A percentile compares a stretch with the other conserved stretches of the same genome.
phyloP scores from a whole-genome alignment of 2,888 invertebrate genomes.

The Chelonus formosanus region DNA sequence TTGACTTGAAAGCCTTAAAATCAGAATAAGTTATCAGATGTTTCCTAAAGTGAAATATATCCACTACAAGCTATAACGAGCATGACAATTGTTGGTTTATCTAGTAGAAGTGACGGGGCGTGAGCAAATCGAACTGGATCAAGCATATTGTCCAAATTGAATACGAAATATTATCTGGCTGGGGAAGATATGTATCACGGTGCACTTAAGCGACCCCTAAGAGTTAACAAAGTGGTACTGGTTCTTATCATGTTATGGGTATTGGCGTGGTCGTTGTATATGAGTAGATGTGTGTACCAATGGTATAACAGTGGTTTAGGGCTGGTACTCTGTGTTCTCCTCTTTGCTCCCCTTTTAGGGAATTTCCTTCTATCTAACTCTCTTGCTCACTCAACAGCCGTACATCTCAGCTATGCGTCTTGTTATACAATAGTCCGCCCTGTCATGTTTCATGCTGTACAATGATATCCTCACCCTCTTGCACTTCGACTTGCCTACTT shows the following conservation, averaged over 20 bases:
- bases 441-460: conserved; percentile 60
- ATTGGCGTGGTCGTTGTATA: conserved; percentile 23
- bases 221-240: conserved; percentile 61
- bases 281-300: conserved; percentile 13
- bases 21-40: no score
- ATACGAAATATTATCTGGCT: conserved; percentile 56
- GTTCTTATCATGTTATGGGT: conserved; percentile 61
- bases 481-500: conserved; percentile 45
- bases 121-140: conserved; percentile 39
- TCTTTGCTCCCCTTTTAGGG: neutral
- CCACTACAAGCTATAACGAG: neutral
- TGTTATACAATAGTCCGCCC: conserved; percentile 58
- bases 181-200: conserved; percentile 45
- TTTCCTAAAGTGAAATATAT: no score
- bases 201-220: conserved; percentile 57
- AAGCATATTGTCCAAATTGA: conserved; percentile 54
- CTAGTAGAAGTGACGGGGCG: conserved; percentile 23
- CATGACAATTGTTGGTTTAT: conserved; percentile 6
- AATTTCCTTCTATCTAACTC: conserved; percentile 9
- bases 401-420: conserved; percentile 52
- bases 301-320: conserved; percentile 25
- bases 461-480: conserved; percentile 58
- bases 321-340: conserved; percentile 28
- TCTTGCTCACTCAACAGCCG: conserved; percentile 15
- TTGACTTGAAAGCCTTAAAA: no score